Conservation (phyloP, 1,140 invertebrate species). For the Conopomorpha cramerella region DNA sequence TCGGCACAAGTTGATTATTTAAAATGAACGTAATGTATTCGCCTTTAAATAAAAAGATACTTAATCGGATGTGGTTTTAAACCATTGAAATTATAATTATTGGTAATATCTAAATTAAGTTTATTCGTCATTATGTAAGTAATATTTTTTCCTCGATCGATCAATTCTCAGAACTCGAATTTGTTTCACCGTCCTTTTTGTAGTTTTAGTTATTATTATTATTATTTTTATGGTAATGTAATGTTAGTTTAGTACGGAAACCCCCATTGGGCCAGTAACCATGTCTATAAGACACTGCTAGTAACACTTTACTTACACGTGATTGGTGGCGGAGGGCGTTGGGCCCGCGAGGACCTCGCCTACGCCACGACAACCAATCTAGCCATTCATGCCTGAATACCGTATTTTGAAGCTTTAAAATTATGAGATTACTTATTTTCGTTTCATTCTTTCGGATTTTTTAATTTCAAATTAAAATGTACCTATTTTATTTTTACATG, state of each 20-base stretch:
- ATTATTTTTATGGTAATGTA: no score
- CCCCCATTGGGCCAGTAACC: slow-evolving; percentile 50
- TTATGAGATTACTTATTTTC: slow-evolving; percentile 54
- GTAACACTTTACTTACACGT: no score
- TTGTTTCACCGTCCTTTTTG: slow-evolving; percentile 39
- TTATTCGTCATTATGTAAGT: no score
- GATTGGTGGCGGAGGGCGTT: slow-evolving; percentile 8
- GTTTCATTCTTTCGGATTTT: slow-evolving; percentile 13
- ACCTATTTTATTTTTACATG: no score
- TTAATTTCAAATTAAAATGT: slow-evolving; percentile 15
- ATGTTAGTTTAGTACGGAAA: slow-evolving; percentile 41
- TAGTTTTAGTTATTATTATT: slow-evolving; percentile 3
- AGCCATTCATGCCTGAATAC: slow-evolving; percentile 14
- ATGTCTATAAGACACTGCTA: slow-evolving; percentile 57
- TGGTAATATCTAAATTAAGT: no score
- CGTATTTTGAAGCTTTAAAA: slow-evolving; percentile 51
- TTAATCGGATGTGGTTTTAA: no score
- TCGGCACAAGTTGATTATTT: no score
- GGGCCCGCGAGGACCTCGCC: slow-evolving; percentile 15
- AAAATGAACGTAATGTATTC: no score
- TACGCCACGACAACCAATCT: slow-evolving; percentile 13
- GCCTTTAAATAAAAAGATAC: no score
- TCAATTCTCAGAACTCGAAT: no score
- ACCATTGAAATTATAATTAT: no score
- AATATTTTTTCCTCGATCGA: no score